phyloP scores from a whole-genome alignment of 2,797 vertebrate species.

The Rousettus madagascariensis region DNA sequence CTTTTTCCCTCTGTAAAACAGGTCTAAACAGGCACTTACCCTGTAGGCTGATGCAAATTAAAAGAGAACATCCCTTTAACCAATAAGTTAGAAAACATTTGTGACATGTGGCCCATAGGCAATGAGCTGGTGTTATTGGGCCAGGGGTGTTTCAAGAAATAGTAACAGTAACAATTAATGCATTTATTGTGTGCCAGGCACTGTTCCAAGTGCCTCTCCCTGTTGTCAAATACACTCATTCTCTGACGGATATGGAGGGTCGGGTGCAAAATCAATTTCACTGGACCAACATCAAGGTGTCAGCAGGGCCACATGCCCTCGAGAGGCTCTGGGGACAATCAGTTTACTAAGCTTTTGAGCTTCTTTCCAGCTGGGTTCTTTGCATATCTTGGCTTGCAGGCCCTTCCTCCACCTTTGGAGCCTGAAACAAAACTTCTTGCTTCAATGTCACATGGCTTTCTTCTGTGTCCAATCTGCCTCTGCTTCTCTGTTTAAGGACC shows the following conservation, averaged over 20 bases:
- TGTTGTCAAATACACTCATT: not conserved
- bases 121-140: too few species aligned
- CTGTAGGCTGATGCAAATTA: not conserved
- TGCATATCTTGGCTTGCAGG: not conserved
- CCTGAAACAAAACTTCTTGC: not conserved
- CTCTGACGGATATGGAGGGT: not conserved
- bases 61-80: not conserved
- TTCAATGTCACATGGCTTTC: not conserved
- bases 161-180: not conserved
- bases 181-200: not conserved
- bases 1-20: not conserved
- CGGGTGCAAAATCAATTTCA: not conserved
- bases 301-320: accelerated
- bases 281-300: not conserved
- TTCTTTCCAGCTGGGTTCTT: not conserved
- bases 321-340: not conserved
- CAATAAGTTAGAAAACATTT: not conserved
- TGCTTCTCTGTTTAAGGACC: not conserved
- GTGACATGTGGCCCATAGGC: not conserved
- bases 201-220: not conserved
- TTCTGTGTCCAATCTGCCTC: not conserved
- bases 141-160: not conserved
- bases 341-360: not conserved
- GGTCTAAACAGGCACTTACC: not conserved
- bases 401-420: not conserved